Evolutionary conservation across 2,888 invertebrate genomes (phyloP).

Genomic region (Trachelus iudaicus): DNA sequence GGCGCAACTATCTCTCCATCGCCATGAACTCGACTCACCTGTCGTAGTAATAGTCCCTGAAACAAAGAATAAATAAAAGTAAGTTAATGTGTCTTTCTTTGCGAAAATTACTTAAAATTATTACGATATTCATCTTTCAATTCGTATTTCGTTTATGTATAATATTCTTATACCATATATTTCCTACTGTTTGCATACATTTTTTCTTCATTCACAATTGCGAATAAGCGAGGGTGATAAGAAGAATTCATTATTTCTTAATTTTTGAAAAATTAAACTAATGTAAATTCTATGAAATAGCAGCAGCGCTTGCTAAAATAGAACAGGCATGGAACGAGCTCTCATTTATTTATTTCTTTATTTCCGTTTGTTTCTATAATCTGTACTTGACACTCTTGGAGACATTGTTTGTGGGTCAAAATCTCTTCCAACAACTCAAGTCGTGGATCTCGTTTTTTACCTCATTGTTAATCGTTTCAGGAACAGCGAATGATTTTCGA

Average conservation of each 20-base stretch:
- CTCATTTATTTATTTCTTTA: too few relatives aligned
- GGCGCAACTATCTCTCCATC: background rate
- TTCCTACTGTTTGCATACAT: background rate
- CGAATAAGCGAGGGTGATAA: background rate
- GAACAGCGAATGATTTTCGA: too few relatives aligned
- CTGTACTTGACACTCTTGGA: too few relatives aligned
- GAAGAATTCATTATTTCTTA: background rate
- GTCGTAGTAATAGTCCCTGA: constrained; percentile 77
- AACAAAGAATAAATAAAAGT: constrained; percentile 65
- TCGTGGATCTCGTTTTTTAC: too few relatives aligned
- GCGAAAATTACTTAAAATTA: background rate
- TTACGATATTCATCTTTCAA: background rate
- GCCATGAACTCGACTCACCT: constrained; percentile 67
- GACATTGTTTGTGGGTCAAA: too few relatives aligned
- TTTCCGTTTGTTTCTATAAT: too few relatives aligned
- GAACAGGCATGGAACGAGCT: too few relatives aligned
- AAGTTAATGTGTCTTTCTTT: constrained; percentile 1
- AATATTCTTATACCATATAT: background rate
- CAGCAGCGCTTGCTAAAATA: too few relatives aligned
- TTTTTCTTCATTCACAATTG: background rate
- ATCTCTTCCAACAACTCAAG: too few relatives aligned
- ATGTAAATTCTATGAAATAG: background rate
- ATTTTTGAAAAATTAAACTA: background rate
- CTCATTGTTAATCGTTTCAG: too few relatives aligned
- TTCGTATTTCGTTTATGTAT: background rate